Evolutionary conservation across 2,888 invertebrate species (phyloP).

Genomic region (Sialis lutaria): DNA sequence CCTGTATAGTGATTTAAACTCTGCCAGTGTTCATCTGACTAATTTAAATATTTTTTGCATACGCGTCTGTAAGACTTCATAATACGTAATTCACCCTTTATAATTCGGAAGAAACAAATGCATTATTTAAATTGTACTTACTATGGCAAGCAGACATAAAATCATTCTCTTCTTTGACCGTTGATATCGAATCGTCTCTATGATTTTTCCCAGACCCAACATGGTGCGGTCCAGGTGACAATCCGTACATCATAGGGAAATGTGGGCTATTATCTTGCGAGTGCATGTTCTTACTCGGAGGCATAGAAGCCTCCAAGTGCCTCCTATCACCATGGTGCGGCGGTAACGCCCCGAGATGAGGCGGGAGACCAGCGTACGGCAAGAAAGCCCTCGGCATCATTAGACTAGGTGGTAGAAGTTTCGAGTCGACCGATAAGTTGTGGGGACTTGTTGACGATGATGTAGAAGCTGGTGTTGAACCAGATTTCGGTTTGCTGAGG

Average conservation of each 20-base stretch:
- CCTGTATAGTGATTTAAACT: no score
- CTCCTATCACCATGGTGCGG: constrained; percentile 18
- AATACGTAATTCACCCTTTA: no score
- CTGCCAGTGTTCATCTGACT: no score
- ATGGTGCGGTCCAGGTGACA: constrained; percentile 22
- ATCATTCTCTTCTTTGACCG: constrained; percentile 37
- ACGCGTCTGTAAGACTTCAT: no score
- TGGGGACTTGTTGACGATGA: constrained; percentile 33
- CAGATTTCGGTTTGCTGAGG: constrained; percentile 65
- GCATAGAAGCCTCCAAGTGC: not conserved
- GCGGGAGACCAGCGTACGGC: constrained; percentile 41
- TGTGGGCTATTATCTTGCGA: constrained; percentile 17
- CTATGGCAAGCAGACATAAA: constrained; percentile 41
- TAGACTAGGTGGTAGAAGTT: constrained; percentile 36
- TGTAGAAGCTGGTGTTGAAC: constrained; percentile 21
- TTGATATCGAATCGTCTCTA: constrained; percentile 21
- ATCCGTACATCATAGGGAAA: constrained; percentile 24
- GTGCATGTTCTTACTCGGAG: constrained; percentile 15
- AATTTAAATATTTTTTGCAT: no score
- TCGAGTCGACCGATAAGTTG: constrained; percentile 12
- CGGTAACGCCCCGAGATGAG: constrained; percentile 33
- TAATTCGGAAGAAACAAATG: not conserved
- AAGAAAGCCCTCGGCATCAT: constrained; percentile 41
- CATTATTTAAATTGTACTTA: constrained; percentile 19
- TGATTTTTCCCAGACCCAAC: constrained; percentile 10